Base-by-base conservation (phyloP, 1,140 invertebrate genomes). In the Temnothorax longispinosus region DNA sequence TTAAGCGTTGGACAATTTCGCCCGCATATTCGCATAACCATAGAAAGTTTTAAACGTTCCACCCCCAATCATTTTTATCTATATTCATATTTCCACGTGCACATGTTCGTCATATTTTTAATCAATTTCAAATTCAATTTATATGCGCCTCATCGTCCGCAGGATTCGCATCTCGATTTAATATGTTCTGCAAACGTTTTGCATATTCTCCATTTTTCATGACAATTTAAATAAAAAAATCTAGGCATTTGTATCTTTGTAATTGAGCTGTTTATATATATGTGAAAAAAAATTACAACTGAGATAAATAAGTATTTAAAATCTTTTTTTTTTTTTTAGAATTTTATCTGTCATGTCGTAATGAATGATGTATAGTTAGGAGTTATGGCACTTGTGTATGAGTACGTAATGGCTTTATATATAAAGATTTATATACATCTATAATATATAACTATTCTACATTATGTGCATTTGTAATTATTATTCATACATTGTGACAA, bases 21-120 rank as follows among this genome's bases (percentile, higher is more conserved):
- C 13, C 3, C 27, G n/a, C 11, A 21, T 35, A 52, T 65, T 44
- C 38, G 10, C n/a, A n/a, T 54, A n/a, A 69, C 13, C 62, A 10
- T 67, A 27, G 35, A 69, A 67, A 80, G 62, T 80, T 80, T 80
- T 54, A 67, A 52, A 80, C 67, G 47, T 69, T 80, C n/a, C 15
- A 27, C 11, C 27, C 27, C 27, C n/a, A n/a, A 80, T 56, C 32
- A 52, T 44, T 80, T 69, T 58, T 52, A 64, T 78, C 32, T 67
- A 67, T 69, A 80, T 80, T 80, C 62, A 80, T 69, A 80, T 41
- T 54, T 54, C 35, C 13, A 21, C n/a, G n/a, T 52, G n/a, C 44
- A 44, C 47, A 38, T 21, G 32, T 54, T 54, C n/a, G 47, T 60
- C 47, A 80, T 67, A 80, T 67, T 80, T 78, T 38, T 80, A 80